Evolutionary conservation across 2,888 invertebrate genomes (phyloP), one percentile per base, ranked within the genome.

Genomic region (Leucoma salicis): DNA sequence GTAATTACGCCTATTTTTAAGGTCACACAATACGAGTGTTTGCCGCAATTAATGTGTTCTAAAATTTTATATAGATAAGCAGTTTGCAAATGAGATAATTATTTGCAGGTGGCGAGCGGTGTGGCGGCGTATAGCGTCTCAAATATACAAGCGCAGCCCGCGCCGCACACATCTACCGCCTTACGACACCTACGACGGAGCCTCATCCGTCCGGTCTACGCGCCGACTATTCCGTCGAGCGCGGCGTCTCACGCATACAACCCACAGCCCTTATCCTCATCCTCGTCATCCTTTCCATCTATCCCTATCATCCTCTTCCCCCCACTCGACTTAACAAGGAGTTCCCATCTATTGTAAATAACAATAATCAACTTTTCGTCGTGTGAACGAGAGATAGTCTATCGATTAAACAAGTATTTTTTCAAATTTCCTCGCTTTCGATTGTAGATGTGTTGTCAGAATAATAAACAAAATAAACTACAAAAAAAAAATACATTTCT

Each of bases 361-460:
- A 82, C 78, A 73, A 81, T 84, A 82, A 79, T 79, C 83, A 76
- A 83, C 82, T 83, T 88, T 86, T 88, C 87, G 84, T 88, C 88
- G 86, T 88, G 81, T 88, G 79, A 87, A 87, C 88, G 81, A 88
- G 76, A 84, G 80, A 85, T 89, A 88, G 85, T 84, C 70, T 84
- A 84, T 80, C 78, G 78, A 80, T 82, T 87, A 78, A 88, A 87
- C 88, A 83, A 84, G 88, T 88, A 87, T 88, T 86, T 88, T 88
- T 88, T 88, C 85, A 87, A 88, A 83, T 74, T 82, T 84, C 88
- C 88, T 89, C 89, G 88, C 89, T 88, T 84, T 89, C 86, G 76
- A 86, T 87, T 88, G 85, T 89, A 89, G 89, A 87, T 86, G 87
- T 89, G 88, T 89, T 89, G 82, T 87, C 88, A 85, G 78, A 78